Evolutionary conservation across 37 sponge, comb jelly and placozoan species (phyloP).

Genomic region (Mnemiopsis leidyi): DNA sequence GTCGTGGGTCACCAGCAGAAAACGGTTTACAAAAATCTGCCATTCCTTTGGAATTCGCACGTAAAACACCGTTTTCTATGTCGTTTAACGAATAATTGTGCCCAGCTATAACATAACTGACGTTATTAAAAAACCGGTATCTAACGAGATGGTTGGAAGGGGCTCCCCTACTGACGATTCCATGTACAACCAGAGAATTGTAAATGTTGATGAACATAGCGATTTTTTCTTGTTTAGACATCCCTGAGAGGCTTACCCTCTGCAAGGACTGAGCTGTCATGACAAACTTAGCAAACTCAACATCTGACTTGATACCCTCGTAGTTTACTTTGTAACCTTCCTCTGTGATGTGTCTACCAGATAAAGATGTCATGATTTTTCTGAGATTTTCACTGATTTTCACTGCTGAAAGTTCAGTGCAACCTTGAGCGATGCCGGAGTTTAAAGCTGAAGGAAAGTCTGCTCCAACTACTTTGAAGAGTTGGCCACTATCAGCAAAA

Average conservation of each 20-base stretch:
- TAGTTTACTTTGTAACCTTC: constrained; percentile 76
- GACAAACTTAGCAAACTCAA: constrained; percentile 83
- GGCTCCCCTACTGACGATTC: constrained; percentile 86
- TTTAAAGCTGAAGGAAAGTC: constrained; percentile 15
- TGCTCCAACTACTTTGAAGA: constrained; percentile 51
- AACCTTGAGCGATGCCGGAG: neutral
- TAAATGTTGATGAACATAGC: constrained; percentile 96
- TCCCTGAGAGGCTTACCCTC: constrained; percentile 71
- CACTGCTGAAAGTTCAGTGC: neutral
- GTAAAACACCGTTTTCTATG: constrained; percentile 92
- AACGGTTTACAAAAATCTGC: constrained; percentile 80
- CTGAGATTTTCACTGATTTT: constrained; percentile 33
- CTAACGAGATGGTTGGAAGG: constrained; percentile 79
- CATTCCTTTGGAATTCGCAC: constrained; percentile 85
- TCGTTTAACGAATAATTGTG: constrained; percentile 87
- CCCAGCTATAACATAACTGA: constrained; percentile 89
- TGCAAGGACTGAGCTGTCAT: constrained; percentile 86
- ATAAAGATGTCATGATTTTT: constrained; percentile 7
- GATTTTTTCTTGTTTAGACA: constrained; percentile 76
- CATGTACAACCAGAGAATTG: constrained; percentile 94
- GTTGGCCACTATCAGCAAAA: neutral
- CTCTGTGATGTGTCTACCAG: constrained; percentile 65
- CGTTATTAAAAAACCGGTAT: constrained; percentile 76
- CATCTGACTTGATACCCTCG: constrained; percentile 79
- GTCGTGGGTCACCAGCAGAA: constrained; percentile 76